Evolutionary conservation across 2,113 vertebrate genomes (phyloP).

Genomic region (Columba janthina): DNA sequence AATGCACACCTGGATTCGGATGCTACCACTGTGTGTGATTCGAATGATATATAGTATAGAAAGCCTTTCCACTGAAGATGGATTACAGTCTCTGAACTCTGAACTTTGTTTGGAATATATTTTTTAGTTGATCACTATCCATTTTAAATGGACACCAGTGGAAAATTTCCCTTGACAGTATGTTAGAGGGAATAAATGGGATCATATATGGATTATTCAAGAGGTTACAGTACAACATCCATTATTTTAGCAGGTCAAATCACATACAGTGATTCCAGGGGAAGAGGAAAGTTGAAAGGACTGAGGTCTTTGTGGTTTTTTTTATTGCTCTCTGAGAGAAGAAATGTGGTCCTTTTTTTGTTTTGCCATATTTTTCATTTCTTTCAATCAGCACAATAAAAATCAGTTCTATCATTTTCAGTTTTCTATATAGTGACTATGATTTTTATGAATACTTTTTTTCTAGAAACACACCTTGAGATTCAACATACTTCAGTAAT

Average conservation of each 20-base stretch:
- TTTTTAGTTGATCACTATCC: background rate
- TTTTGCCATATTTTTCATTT: background rate
- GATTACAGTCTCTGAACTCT: background rate
- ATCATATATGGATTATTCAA: background rate
- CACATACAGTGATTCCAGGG: background rate
- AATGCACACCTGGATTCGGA: background rate
- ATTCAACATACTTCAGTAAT: background rate
- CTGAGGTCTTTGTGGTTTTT: background rate
- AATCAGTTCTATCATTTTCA: background rate
- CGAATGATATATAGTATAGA: background rate
- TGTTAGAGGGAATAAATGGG: background rate
- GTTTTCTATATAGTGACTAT: background rate
- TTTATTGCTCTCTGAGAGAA: background rate
- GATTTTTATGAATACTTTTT: background rate
- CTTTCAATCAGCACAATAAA: background rate
- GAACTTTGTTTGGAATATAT: background rate
- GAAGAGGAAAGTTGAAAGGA: background rate
- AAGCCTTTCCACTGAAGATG: background rate
- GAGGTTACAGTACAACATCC: background rate
- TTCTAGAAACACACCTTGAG: background rate
- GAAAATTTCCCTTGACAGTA: background rate
- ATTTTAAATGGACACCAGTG: background rate
- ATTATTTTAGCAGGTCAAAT: background rate
- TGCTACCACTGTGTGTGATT: background rate
- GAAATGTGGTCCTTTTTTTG: background rate